Conservation (phyloP, 2,888 invertebrate genomes). For the Drosophila barbarae region DNA sequence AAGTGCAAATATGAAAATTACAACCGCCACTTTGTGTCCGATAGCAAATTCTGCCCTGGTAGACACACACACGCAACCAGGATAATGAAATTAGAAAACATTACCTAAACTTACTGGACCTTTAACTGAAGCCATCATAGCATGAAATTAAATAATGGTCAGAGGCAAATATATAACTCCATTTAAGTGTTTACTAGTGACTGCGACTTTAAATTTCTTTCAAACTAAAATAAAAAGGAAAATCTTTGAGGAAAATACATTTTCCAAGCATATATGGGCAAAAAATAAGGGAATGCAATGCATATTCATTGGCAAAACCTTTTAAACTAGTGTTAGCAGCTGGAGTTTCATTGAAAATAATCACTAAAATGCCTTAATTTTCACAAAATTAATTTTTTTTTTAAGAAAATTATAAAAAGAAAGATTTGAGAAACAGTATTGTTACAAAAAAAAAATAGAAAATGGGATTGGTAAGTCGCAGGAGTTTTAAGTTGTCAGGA, state of each 20-base stretch:
- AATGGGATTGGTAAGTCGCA: no score
- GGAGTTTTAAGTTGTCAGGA: no score
- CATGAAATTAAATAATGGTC: no score
- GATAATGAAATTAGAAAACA: conserved; percentile 60
- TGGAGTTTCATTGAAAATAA: background rate
- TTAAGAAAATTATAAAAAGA: background rate
- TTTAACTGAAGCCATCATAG: conserved; percentile 40
- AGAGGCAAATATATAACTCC: conserved; percentile 8
- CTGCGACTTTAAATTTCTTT: conserved; percentile 5
- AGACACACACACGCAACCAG: conserved; percentile 8
- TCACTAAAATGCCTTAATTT: background rate
- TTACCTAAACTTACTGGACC: conserved; percentile 55
- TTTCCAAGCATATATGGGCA: no score
- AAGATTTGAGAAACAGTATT: background rate
- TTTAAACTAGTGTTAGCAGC: background rate
- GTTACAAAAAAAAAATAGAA: background rate
- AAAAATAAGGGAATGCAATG: background rate
- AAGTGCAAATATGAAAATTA: conserved; percentile 46
- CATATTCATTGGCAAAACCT: background rate
- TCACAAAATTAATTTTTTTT: conserved; percentile 1
- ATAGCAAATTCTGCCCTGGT: conserved; percentile 51
- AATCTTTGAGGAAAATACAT: no score
- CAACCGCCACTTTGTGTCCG: conserved; percentile 47
- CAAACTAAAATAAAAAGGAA: no score
- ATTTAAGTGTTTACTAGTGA: conserved; percentile 3